These are phyloP conservation scores for Eupithecia tripunctaria DNA, from an alignment of 2,888 invertebrate genomes.

Conservation along the genomic window DNA sequence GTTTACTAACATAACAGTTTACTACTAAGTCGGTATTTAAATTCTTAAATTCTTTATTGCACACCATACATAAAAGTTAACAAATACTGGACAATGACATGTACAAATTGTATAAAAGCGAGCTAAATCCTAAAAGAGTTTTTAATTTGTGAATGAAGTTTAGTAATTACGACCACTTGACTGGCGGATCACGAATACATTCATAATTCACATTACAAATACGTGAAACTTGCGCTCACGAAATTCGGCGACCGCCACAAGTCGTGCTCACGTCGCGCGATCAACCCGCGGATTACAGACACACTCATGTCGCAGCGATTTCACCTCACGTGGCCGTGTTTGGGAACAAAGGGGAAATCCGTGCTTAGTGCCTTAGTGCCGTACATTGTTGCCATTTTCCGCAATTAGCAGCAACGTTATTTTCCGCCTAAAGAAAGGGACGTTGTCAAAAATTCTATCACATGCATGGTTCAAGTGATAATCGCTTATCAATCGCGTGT, in stretches of 20 bases:
- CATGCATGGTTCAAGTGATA: background rate
- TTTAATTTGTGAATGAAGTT: background rate
- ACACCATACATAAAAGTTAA: too few relatives aligned
- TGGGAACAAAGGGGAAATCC: background rate
- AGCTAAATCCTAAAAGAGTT: too few relatives aligned
- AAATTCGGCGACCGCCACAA: slow-evolving; percentile 1
- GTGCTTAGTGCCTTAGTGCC: background rate
- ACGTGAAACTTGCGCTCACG: slow-evolving; percentile 8
- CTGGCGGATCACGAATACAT: background rate
- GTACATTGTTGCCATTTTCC: slow-evolving; percentile 10
- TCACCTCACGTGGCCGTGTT: background rate
- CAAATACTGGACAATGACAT: too few relatives aligned
- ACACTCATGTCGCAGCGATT: background rate
- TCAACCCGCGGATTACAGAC: background rate
- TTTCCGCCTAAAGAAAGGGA: slow-evolving; percentile 12
- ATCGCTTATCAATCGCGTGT: slow-evolving; percentile 13
- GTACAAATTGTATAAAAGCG: too few relatives aligned
- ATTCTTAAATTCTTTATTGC: too few relatives aligned
- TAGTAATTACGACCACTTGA: background rate
- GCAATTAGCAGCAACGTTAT: background rate
- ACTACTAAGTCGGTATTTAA: too few relatives aligned
- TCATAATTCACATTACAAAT: background rate
- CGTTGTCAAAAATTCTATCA: background rate
- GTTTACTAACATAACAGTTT: too few relatives aligned
- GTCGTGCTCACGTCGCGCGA: slow-evolving; percentile 10